These are phyloP conservation scores for Drosophila nannoptera DNA, from an alignment of 1,140 invertebrate species.

Conservation along the genomic window DNA sequence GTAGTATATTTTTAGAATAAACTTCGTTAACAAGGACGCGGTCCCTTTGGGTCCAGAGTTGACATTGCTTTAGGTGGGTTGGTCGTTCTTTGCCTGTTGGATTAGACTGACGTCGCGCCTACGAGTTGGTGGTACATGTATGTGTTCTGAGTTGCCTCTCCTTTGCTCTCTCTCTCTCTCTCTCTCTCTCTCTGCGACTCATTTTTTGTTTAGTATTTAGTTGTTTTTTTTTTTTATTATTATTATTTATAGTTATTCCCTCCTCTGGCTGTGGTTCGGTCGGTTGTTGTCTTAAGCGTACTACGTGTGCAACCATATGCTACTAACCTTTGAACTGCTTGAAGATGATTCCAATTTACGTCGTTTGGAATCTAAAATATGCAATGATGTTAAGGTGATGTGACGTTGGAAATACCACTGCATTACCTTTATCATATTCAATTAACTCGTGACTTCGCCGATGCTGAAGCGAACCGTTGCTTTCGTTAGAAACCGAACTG, in stretches of 20 bases:
- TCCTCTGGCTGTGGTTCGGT: conserved; percentile 30
- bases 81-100: conserved; percentile 5
- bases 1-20: conserved; percentile 17
- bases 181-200: neutral
- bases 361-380: conserved; percentile 85
- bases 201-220: conserved; percentile 13
- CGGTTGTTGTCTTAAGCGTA: conserved; percentile 69
- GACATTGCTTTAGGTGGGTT: conserved; percentile 17
- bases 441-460: conserved; percentile 79
- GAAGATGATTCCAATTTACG: conserved; percentile 87
- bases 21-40: conserved; percentile 17
- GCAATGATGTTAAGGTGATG: too few species aligned
- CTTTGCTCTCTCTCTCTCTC: conserved; percentile 17
- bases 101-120: conserved; percentile 16
- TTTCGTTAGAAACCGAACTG: conserved; percentile 79
- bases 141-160: conserved; percentile 18
- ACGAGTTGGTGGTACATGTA: conserved; percentile 12
- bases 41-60: conserved; percentile 29
- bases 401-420: neutral
- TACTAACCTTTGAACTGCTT: conserved; percentile 87
- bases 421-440: conserved; percentile 81
- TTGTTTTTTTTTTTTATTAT: conserved; percentile 32
- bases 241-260: conserved; percentile 36
- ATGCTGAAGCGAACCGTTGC: conserved; percentile 78
- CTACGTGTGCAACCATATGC: conserved; percentile 79